phyloP scores from a whole-genome alignment of 2,888 invertebrate genomes.

The Aporophyla lueneburgensis region DNA sequence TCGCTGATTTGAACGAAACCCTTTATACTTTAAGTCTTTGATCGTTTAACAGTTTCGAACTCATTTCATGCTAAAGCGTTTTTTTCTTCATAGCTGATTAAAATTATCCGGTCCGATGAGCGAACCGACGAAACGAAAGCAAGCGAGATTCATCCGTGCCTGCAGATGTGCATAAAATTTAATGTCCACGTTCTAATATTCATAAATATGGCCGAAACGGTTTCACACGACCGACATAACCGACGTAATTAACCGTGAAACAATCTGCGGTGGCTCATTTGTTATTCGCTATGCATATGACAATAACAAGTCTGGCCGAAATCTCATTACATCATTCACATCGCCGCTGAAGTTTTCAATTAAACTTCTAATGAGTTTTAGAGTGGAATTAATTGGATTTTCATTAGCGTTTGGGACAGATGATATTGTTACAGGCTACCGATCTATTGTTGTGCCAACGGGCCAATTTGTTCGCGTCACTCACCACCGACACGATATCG shows the following conservation, averaged over 20 bases:
- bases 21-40: conserved; percentile 78
- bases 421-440: conserved; percentile 88
- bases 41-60: conserved; percentile 82
- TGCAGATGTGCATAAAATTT: conserved; percentile 69
- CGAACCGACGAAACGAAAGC: conserved; percentile 77
- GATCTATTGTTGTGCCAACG: conserved; percentile 83
- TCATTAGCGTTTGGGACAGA: conserved; percentile 89
- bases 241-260: conserved; percentile 83
- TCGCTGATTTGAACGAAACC: conserved; percentile 71
- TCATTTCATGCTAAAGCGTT: conserved; percentile 81
- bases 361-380: conserved; percentile 90
- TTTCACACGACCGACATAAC: conserved; percentile 69
- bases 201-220: conserved; percentile 75
- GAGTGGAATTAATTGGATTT: conserved; percentile 90
- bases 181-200: conserved; percentile 75
- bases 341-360: conserved; percentile 88
- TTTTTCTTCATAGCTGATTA: conserved; percentile 83
- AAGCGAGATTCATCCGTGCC: conserved; percentile 56
- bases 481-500: conserved; percentile 69
- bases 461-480: conserved; percentile 87
- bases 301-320: conserved; percentile 86
- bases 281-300: conserved; percentile 87
- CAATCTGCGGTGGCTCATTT: conserved; percentile 81
- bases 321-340: conserved; percentile 89
- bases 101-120: conserved; percentile 80